Conservation (phyloP, 2,888 invertebrate genomes). For the Agrotis segetum region DNA sequence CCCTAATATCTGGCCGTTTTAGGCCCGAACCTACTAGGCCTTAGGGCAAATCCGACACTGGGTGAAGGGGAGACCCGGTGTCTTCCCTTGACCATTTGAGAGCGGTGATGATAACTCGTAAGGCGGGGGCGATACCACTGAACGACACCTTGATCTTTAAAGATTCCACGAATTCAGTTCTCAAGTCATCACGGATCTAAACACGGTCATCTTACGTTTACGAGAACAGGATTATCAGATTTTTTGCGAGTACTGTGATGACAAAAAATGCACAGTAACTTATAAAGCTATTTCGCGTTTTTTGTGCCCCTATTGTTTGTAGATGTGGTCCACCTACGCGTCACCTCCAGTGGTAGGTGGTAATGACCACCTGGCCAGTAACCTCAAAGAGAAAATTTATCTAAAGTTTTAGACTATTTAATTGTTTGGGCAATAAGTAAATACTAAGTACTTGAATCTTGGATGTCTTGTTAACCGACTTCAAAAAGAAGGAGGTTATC, state of each 20-base stretch:
- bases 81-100: too few species aligned
- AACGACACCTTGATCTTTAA: not conserved
- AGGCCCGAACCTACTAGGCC: too few species aligned
- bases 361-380: constrained; percentile 1
- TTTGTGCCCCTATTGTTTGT: constrained; percentile 23
- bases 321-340: constrained; percentile 28
- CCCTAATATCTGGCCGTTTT: too few species aligned
- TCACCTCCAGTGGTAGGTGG: not conserved
- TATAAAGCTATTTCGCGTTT: not conserved
- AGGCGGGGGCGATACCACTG: too few species aligned
- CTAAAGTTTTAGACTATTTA: not conserved
- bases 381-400: not conserved
- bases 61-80: too few species aligned
- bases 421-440: not conserved
- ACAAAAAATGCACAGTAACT: constrained; percentile 11
- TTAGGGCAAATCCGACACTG: too few species aligned
- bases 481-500: too few species aligned
- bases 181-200: not conserved
- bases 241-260: not conserved
- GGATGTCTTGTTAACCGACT: too few species aligned
- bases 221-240: not conserved
- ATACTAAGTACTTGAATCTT: too few species aligned
- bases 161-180: not conserved
- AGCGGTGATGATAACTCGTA: too few species aligned
- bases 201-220: not conserved